Conservation (phyloP, 1,140 invertebrate species). For the Cydia fagiglandana region DNA sequence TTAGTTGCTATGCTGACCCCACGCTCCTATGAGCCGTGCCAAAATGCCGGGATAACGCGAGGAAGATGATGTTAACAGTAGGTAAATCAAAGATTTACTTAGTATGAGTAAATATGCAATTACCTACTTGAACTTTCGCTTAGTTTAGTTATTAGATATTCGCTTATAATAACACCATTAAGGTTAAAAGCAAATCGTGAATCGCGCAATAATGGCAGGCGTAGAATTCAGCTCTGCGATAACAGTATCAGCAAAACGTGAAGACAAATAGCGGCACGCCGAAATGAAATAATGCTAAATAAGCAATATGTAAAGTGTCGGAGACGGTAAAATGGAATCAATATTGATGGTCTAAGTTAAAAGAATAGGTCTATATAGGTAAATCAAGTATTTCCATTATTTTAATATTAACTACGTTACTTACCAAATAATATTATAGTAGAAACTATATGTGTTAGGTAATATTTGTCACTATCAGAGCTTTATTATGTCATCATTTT, state of each 20-base stretch:
- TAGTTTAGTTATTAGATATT: not conserved
- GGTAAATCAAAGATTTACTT: no score
- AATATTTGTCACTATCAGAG: no score
- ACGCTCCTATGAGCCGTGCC: no score
- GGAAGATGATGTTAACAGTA: no score
- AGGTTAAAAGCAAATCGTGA: slow-evolving; percentile 20
- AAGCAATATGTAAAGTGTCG: slow-evolving; percentile 72
- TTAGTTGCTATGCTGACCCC: no score
- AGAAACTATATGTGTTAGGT: no score
- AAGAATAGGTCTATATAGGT: not conserved
- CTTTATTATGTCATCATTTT: no score
- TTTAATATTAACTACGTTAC: not conserved
- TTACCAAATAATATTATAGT: no score
- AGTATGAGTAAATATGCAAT: no score
- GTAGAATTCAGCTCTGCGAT: slow-evolving; percentile 37
- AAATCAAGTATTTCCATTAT: slow-evolving; percentile 4
- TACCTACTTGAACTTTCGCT: not conserved
- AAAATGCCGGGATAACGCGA: no score
- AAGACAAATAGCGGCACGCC: slow-evolving; percentile 58
- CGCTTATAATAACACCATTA: slow-evolving; percentile 4
- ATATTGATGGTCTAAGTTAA: slow-evolving; percentile 46
- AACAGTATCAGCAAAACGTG: slow-evolving; percentile 52
- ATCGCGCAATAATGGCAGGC: not conserved
- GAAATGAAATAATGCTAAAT: slow-evolving; percentile 69
- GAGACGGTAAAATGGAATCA: slow-evolving; percentile 55